These are phyloP conservation scores for Bufo bufo DNA, from an alignment of 2,113 vertebrate genomes.

Conservation along the genomic window DNA sequence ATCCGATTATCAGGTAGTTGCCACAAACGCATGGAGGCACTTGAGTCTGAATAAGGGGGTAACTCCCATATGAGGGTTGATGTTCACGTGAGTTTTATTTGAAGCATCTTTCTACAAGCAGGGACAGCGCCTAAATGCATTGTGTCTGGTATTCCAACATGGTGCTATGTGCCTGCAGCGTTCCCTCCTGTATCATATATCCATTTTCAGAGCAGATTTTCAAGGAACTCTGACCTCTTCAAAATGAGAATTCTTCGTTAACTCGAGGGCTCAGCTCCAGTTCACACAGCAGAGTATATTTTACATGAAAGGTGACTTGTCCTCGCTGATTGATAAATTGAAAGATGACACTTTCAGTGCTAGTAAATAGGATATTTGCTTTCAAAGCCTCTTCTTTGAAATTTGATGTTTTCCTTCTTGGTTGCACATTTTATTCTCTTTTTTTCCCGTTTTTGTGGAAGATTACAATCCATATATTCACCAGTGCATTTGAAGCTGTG, in stretches of 20 bases:
- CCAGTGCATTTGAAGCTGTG: background rate
- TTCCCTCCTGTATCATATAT: background rate
- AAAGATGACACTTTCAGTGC: conserved; percentile 7
- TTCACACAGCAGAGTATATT: background rate
- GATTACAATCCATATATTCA: background rate
- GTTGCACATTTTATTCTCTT: background rate
- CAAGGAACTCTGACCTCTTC: conserved; percentile 23
- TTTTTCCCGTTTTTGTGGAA: background rate
- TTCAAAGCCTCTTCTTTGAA: background rate
- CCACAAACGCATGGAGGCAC: background rate
- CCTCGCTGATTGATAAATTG: conserved; percentile 35
- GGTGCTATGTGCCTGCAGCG: conserved; percentile 33
- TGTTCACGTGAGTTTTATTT: background rate
- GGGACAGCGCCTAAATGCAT: background rate
- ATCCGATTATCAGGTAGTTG: too few relatives aligned
- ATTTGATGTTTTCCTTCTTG: background rate
- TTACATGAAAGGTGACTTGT: conserved; percentile 21
- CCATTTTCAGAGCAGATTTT: conserved; percentile 31
- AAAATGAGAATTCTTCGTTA: conserved; percentile 24
- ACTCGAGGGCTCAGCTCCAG: conserved; percentile 3
- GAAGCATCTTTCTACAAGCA: conserved; percentile 18
- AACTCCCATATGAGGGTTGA: background rate
- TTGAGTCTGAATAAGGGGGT: background rate
- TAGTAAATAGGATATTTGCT: background rate
- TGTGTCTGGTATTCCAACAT: conserved; percentile 19